Base-by-base conservation (phyloP, 2,888 invertebrate genomes). In the Poecilus cupreus region DNA sequence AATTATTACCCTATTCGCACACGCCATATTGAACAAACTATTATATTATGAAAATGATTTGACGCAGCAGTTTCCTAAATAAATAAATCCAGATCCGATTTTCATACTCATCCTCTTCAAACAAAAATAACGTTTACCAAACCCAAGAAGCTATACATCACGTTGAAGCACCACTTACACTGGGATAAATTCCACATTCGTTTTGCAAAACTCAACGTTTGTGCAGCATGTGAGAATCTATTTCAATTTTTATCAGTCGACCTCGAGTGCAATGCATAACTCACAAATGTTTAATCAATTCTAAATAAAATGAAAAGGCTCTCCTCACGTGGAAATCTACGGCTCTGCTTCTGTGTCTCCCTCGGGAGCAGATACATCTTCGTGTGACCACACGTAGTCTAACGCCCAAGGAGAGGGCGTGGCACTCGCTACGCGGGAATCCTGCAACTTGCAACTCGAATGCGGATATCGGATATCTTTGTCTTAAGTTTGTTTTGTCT, bases 1-100 rank as follows among this genome's bases (percentile, higher is more conserved):
- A 32, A n/a, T n/a, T n/a, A n/a, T n/a, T n/a, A n/a, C n/a, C n/a
- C n/a, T n/a, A n/a, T 26, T 26, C 26, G 2, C 5, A 32, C 32
- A 32, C 6, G 32, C 0, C 8, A 32, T 5, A 3, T 32, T 32
- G 5, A 2, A 2, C 5, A 32, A 32, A 32, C 32, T 32, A 32
- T 1, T 32, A 32, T 32, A 32, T 32, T 32, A 32, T 32, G 32
- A 32, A 32, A 32, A 3, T 32, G 26, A 32, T 32, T 5, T 32
- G 4, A 32, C 5, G 32, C 32, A 6, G 32, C 4, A 32, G n/a
- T 13, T 32, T 60, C 60, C n/a, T n/a, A 13, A 4, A 26, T n/a
- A 60, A 60, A 60, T 60, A 60, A 60, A 60, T 60, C 60, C 32
- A 60, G 6, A 60, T 60, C 60, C 60, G 60, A 60, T 60, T 60